Conservation (phyloP, 2,797 vertebrate species). For the Neosilurus hyrtlii region DNA sequence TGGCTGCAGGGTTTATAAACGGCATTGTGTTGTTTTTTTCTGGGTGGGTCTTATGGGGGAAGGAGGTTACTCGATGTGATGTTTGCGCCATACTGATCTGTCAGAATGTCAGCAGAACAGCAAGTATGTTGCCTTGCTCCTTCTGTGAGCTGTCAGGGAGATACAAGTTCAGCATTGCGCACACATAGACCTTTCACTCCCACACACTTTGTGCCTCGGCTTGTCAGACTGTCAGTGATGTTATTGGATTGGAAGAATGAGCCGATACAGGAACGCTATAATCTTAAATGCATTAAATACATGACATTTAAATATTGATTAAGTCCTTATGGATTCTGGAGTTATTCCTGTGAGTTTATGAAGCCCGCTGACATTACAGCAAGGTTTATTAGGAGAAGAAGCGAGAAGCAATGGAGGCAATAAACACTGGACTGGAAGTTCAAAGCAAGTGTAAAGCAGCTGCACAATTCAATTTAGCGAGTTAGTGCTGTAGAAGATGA, state of each 20-base stretch:
- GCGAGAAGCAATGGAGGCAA: not conserved
- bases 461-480: not conserved
- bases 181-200: not conserved
- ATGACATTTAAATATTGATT: not conserved
- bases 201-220: constrained; percentile 9
- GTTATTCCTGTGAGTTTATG: not conserved
- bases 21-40: constrained; percentile 15
- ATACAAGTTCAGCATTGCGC: constrained; percentile 12
- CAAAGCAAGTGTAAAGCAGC: not conserved
- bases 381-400: not conserved
- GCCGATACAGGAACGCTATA: not conserved
- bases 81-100: constrained; percentile 32
- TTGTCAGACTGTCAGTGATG: not conserved
- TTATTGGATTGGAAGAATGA: not conserved
- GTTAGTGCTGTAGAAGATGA: not conserved
- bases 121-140: constrained; percentile 34
- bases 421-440: not conserved
- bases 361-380: not conserved
- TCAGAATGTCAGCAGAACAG: constrained; percentile 39
- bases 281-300: not conserved
- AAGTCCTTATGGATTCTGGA: too few species aligned
- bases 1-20: constrained; percentile 31
- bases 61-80: constrained; percentile 13
- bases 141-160: constrained; percentile 37
- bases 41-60: constrained; percentile 15